These are phyloP conservation scores for Oscheius sp. DNA, from an alignment of 2,888 invertebrate species.

Conservation along the genomic window DNA sequence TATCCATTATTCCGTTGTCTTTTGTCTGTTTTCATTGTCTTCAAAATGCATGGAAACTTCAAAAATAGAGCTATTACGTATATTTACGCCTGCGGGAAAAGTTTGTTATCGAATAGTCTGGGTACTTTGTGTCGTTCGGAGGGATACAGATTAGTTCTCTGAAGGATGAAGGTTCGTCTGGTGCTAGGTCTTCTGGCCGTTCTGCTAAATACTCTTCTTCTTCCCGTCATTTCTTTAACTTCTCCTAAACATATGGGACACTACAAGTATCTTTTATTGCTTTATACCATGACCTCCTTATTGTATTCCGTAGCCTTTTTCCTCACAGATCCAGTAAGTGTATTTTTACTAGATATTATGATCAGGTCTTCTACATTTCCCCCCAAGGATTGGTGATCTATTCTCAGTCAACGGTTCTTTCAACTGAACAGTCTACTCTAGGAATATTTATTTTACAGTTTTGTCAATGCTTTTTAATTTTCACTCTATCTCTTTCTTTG, in stretches of 20 bases:
- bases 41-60: too few relatives aligned
- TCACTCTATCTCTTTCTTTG: not conserved
- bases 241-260: not conserved
- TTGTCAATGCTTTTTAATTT: not conserved
- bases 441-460: not conserved
- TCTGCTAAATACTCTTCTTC: not conserved
- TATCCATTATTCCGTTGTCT: too few relatives aligned
- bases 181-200: not conserved
- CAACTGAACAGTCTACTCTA: not conserved
- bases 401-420: not conserved
- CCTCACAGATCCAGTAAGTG: not conserved
- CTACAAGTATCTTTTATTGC: not conserved
- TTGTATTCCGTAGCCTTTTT: not conserved
- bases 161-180: too few relatives aligned
- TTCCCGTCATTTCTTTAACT: not conserved
- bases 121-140: too few relatives aligned
- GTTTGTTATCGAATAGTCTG: too few relatives aligned
- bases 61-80: too few relatives aligned
- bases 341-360: not conserved
- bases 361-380: not conserved
- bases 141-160: too few relatives aligned
- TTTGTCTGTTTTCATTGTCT: too few relatives aligned
- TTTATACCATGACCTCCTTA: not conserved
- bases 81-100: too few relatives aligned
- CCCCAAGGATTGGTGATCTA: not conserved